Evolutionary conservation across 1,140 invertebrate species (phyloP).

Genomic region (Pseudomyrmex pallidus): DNA sequence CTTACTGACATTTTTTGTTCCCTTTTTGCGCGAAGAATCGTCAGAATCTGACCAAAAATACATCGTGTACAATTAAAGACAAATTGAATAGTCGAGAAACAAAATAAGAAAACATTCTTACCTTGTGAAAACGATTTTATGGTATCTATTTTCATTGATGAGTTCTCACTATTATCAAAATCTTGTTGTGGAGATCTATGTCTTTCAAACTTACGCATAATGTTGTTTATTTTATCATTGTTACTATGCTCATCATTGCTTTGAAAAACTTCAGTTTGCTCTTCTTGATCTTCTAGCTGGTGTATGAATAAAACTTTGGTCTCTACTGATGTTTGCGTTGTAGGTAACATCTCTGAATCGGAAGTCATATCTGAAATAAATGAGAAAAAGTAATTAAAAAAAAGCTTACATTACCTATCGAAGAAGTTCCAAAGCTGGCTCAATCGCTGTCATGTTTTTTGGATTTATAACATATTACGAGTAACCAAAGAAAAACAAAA

Average conservation of each 20-base stretch:
- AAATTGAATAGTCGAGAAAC: constrained; percentile 7
- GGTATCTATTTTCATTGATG: neutral
- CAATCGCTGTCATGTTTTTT: neutral
- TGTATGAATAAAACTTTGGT: neutral
- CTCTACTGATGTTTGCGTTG: neutral
- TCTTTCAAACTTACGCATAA: neutral
- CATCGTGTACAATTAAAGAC: neutral
- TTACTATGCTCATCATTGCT: constrained; percentile 6
- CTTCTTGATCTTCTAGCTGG: neutral
- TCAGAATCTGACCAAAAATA: constrained; percentile 12
- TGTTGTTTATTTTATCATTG: neutral
- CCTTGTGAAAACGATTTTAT: neutral
- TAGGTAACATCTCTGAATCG: neutral
- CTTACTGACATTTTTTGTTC: neutral
- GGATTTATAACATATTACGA: neutral
- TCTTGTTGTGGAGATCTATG: neutral
- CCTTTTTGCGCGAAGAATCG: neutral
- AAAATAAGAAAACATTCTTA: constrained; percentile 5
- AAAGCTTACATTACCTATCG: neutral
- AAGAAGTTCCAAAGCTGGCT: neutral
- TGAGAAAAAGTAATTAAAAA: neutral
- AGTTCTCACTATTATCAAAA: neutral
- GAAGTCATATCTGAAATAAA: constrained; percentile 1
- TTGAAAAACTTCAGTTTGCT: neutral
- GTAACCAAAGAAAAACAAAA: too few species aligned